Conservation (phyloP, 2,888 invertebrate species). For the Agonum fuliginosum region DNA sequence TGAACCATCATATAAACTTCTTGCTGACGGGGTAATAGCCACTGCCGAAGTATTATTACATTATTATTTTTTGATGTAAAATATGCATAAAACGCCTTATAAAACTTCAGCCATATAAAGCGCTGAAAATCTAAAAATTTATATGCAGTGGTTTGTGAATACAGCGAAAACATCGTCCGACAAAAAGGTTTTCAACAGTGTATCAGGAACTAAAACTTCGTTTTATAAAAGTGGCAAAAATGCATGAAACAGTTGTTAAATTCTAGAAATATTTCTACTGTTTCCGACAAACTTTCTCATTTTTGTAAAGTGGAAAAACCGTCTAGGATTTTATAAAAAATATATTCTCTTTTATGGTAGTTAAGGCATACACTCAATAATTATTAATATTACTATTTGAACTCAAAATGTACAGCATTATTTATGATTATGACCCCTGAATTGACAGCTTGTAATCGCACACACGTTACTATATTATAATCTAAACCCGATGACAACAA, state of each 20-base stretch:
- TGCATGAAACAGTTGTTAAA: neutral
- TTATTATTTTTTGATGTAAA: constrained; percentile 35
- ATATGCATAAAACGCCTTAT: constrained; percentile 15
- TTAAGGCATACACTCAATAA: too few relatives aligned
- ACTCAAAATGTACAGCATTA: too few relatives aligned
- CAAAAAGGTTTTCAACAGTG: constrained; percentile 15
- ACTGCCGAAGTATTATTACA: constrained; percentile 16
- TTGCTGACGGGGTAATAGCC: constrained; percentile 25
- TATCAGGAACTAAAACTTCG: constrained; percentile 15
- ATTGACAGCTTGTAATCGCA: too few relatives aligned
- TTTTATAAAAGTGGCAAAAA: constrained; percentile 5
- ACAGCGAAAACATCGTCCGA: constrained; percentile 1
- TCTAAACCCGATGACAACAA: too few relatives aligned
- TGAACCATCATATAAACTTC: constrained; percentile 37
- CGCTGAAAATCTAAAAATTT: constrained; percentile 27
- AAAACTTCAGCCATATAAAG: constrained; percentile 13
- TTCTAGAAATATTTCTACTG: constrained; percentile 7
- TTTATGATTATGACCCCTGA: too few relatives aligned
- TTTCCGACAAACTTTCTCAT: constrained; percentile 16
- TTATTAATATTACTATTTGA: too few relatives aligned
- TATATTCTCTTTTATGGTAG: too few relatives aligned
- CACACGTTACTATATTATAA: too few relatives aligned
- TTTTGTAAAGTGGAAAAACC: neutral
- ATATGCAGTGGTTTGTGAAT: constrained; percentile 4
- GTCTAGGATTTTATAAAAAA: too few relatives aligned